These are phyloP conservation scores for Cyprinodon diabolis DNA, from an alignment of 2,797 vertebrate species.

Conservation along the genomic window DNA sequence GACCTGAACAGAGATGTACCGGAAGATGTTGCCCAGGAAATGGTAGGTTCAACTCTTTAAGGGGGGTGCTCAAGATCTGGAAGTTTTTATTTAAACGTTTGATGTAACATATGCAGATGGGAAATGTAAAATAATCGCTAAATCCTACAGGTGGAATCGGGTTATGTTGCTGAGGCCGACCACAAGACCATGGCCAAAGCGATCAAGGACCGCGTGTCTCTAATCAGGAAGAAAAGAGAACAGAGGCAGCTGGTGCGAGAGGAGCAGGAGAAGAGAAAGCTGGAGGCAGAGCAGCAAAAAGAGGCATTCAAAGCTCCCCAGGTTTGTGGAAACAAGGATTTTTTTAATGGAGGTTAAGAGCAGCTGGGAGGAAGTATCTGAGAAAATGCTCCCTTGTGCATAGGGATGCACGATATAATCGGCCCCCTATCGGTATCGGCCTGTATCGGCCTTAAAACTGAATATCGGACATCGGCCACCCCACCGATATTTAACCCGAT, in stretches of 20 bases:
- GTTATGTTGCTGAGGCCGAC: constrained; percentile 97
- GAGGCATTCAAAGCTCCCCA: constrained; percentile 55
- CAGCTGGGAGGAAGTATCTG: no score
- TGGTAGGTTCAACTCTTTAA: constrained; percentile 77
- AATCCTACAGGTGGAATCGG: constrained; percentile 90
- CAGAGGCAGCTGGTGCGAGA: constrained; percentile 92
- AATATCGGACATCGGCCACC: no score
- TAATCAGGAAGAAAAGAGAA: constrained; percentile 94
- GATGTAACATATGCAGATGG: neutral
- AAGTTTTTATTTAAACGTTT: neutral
- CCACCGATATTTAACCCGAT: no score
- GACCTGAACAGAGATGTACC: constrained; percentile 96
- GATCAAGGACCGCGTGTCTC: constrained; percentile 95
- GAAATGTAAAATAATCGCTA: no score
- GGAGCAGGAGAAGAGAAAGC: constrained; percentile 89
- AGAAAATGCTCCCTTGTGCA: no score
- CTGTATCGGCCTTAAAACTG: no score
- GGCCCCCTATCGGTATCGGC: no score
- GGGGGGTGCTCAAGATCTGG: neutral
- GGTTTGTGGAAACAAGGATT: constrained; percentile 46
- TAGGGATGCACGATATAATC: no score
- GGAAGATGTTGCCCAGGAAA: constrained; percentile 99
- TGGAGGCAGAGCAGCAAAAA: constrained; percentile 57
- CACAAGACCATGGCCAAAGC: constrained; percentile 99
- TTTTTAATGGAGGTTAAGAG: neutral